These are phyloP conservation scores for Hemitrygon akajei DNA, from an alignment of 2,797 vertebrate species.

Conservation along the genomic window DNA sequence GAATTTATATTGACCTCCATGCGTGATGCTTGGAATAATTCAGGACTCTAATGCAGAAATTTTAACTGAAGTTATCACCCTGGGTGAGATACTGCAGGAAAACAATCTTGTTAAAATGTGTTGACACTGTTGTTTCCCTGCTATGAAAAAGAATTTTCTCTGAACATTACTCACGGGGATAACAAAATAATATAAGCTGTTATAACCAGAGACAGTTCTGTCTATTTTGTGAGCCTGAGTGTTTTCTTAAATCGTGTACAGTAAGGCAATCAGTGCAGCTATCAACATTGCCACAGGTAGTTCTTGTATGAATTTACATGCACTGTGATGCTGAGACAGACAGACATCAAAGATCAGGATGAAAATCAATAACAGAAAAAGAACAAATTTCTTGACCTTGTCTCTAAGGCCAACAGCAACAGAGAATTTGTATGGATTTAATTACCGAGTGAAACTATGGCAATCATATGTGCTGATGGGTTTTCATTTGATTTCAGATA, in stretches of 20 bases:
- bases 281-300: neutral
- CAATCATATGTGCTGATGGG: neutral
- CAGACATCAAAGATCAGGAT: neutral
- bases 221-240: neutral
- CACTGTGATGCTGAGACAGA: neutral
- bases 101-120: constrained; percentile 8
- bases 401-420: neutral
- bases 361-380: constrained; percentile 27
- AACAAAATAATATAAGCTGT: neutral
- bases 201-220: neutral
- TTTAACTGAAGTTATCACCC: neutral
- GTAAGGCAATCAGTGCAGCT: neutral
- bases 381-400: neutral
- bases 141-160: neutral
- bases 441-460: neutral
- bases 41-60: neutral
- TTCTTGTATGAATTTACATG: neutral
- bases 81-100: neutral
- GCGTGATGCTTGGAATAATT: neutral
- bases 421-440: constrained; percentile 3
- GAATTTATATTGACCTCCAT: neutral
- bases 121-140: neutral
- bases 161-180: neutral
- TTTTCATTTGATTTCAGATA: constrained; percentile 11
- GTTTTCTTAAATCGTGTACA: constrained; percentile 16